These are phyloP conservation scores for Hiodon alosoides DNA, from an alignment of 2,113 vertebrate genomes.

Conservation along the genomic window DNA sequence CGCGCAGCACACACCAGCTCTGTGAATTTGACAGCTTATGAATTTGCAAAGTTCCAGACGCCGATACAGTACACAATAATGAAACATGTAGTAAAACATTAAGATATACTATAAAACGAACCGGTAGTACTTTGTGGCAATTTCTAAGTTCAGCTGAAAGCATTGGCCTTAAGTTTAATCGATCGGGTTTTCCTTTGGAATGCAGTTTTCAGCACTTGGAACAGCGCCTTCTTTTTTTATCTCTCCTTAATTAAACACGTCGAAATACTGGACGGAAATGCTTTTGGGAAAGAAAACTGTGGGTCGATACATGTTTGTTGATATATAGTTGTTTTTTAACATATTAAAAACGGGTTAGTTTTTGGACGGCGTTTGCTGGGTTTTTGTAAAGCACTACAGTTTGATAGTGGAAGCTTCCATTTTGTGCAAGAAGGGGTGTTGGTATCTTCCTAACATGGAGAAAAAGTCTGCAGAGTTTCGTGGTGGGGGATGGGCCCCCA, in stretches of 20 bases:
- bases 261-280: conserved; percentile 16
- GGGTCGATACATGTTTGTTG: not conserved
- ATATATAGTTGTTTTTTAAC: conserved; percentile 11
- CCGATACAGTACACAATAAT: not conserved
- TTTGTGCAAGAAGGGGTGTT: conserved; percentile 77
- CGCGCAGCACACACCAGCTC: no score
- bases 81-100: no score
- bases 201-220: conserved; percentile 64
- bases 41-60: conserved; percentile 30
- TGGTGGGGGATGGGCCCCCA: conserved; percentile 79
- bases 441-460: conserved; percentile 76
- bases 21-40: no score
- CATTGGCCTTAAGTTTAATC: conserved; percentile 33
- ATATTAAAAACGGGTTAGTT: conserved; percentile 11
- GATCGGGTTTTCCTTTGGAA: conserved; percentile 52
- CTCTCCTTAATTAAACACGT: conserved; percentile 13
- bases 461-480: conserved; percentile 91
- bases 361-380: conserved; percentile 37
- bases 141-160: not conserved
- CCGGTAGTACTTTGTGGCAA: not conserved
- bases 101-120: no score
- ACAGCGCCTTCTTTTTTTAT: conserved; percentile 49
- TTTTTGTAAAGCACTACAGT: conserved; percentile 62
- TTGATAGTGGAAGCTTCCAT: conserved; percentile 97
- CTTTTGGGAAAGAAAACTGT: not conserved